A percentile compares a stretch with the other conserved stretches of the same genome.
Evolutionary conservation across 2,797 vertebrate species (phyloP).

Genomic region (Pipistrellus pygmaeus): DNA sequence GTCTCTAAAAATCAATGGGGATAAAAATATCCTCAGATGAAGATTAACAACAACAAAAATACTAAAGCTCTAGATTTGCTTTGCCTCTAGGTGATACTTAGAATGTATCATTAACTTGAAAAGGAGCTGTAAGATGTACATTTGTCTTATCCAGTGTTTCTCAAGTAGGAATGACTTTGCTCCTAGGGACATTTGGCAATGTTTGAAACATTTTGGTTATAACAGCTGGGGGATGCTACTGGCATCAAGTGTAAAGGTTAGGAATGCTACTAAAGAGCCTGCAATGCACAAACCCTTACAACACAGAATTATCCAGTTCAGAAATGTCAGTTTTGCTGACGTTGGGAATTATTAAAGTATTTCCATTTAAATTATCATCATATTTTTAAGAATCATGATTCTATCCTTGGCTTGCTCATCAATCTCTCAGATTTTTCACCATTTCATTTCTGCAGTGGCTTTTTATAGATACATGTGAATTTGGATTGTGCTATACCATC

Average conservation of each 20-base stretch:
- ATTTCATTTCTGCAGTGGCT: conserved; percentile 56
- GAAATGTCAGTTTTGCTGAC: not conserved
- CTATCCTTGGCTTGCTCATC: conserved; percentile 16
- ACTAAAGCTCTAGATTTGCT: conserved; percentile 1
- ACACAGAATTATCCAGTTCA: not conserved
- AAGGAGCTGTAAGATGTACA: not conserved
- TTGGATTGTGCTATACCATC: not conserved
- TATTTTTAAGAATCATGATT: conserved; percentile 48
- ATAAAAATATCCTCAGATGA: no score
- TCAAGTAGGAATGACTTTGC: conserved; percentile 1
- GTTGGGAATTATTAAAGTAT: conserved; percentile 10
- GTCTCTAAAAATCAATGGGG: no score
- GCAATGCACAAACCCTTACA: not conserved
- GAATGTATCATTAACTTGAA: conserved; percentile 36
- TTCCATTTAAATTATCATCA: conserved; percentile 24
- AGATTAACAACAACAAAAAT: not conserved
- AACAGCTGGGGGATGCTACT: not conserved
- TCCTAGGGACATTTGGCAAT: not conserved
- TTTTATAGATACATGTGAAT: conserved; percentile 1
- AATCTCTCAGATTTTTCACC: conserved; percentile 9
- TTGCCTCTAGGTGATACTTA: not conserved
- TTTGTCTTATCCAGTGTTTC: conserved; percentile 45
- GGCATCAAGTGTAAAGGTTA: not conserved
- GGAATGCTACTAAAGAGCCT: not conserved
- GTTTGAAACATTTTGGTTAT: not conserved